A percentile compares a stretch with the other conserved stretches of the same genome.
phyloP scores from a whole-genome alignment of 2,888 invertebrate species.

The Metopia argyrocephala region DNA sequence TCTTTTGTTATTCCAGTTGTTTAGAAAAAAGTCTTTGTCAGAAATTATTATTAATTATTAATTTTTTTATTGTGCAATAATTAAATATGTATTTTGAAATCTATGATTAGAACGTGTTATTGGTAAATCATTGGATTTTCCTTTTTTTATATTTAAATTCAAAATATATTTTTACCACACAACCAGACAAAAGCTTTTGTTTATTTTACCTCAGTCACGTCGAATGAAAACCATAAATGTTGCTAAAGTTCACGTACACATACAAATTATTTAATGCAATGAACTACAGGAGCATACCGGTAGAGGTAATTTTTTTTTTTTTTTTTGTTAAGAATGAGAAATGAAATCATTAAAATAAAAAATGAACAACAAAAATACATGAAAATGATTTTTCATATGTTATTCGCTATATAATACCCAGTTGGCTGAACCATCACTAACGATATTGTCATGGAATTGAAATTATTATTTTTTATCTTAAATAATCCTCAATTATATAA shows the following conservation, averaged over 20 bases:
- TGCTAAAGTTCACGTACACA: slow-evolving; percentile 19
- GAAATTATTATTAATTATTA: not conserved
- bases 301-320: not conserved
- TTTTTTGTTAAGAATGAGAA: no score
- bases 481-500: no score
- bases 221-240: slow-evolving; percentile 15
- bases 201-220: slow-evolving; percentile 33
- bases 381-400: no score
- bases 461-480: no score
- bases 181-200: not conserved
- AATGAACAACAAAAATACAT: no score
- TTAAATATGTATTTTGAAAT: slow-evolving; percentile 12
- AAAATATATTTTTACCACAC: no score
- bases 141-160: not conserved
- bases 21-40: not conserved
- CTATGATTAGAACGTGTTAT: not conserved
- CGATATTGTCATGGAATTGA: no score
- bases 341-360: no score
- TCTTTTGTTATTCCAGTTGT: not conserved
- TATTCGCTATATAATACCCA: no score
- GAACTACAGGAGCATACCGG: not conserved
- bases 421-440: no score
- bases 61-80: not conserved
- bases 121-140: not conserved
- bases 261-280: slow-evolving; percentile 1